Conservation (phyloP, 2,113 vertebrate genomes). For the Gobiocypris rarus region DNA sequence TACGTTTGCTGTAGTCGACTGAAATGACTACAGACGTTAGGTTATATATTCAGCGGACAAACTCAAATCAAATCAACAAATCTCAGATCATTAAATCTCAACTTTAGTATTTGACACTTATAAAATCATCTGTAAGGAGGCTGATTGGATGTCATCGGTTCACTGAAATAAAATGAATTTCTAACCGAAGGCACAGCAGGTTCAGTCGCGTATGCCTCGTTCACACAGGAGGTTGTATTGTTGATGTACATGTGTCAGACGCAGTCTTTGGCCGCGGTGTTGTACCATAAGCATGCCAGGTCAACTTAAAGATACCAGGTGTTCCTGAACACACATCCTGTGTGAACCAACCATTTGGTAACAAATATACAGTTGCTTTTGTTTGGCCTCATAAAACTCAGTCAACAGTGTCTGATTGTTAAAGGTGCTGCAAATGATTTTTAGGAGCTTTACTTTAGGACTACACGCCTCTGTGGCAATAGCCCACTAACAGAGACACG, state of each 20-base stretch:
- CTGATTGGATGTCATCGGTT: background rate
- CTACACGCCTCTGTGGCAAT: background rate
- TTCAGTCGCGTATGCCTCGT: background rate
- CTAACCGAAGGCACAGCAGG: background rate
- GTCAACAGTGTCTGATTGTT: background rate
- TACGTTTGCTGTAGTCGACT: background rate
- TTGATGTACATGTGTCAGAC: background rate
- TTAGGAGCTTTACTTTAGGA: background rate
- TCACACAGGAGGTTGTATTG: background rate
- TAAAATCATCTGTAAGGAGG: background rate
- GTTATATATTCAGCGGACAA: too few relatives aligned
- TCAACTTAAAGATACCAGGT: background rate
- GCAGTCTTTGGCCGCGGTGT: too few relatives aligned
- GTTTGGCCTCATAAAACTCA: background rate
- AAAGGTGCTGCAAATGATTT: slow-evolving; percentile 6
- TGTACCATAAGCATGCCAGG: background rate
- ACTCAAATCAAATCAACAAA: background rate
- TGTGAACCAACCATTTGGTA: background rate
- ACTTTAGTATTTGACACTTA: background rate
- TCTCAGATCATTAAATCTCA: background rate
- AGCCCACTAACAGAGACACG: background rate
- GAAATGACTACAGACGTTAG: background rate
- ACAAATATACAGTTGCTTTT: background rate
- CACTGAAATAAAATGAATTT: background rate
- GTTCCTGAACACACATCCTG: background rate